Evolutionary conservation across 1,140 invertebrate genomes (phyloP), one percentile per base, ranked within the genome.

Genomic region (Campoletis sonorensis): DNA sequence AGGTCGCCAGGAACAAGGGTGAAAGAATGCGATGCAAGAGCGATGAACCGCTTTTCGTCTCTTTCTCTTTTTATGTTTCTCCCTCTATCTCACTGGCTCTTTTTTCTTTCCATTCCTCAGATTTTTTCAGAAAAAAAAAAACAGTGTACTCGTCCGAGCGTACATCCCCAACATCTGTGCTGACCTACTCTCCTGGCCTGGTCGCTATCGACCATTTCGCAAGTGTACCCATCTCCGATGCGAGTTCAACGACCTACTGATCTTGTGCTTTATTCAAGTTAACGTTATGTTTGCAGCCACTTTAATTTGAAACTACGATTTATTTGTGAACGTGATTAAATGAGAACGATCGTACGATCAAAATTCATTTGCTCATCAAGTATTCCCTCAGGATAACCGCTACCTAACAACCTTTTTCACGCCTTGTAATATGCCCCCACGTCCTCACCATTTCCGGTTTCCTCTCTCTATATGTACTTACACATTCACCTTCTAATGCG

Each of bases 101-200:
- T 64, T 81, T 77, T 33, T 58, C 45, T 76, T 27, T 75, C 21
- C 26, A 61, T 21, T 79, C 49, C 76, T 30, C 75, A 26, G 78
- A 16, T 80, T 80, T 79, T 79, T 49, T 51, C 61, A 67, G 75
- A 71, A 78, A 77, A 81, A 81, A 67, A 68, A 71, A 78, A 77
- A 81, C 78, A 71, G 75, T 78, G 75, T 72, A 81, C 75, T 64
- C 79, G 68, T 79, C 80, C 72, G 58, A 75, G 72, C 79, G 76
- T 81, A 64, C 26, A 78, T 51, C 58, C 80, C 72, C 73, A 73
- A 83, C 82, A 81, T 83, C 79, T 83, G 82, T 40, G 64, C 79
- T 81, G 82, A 81, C 51, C 73, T 78, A 79, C 51, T 72, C 54
- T 68, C 54, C 51, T 73, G 73, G 64, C 61, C 45, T 81, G 23